Conservation (phyloP, 2,113 vertebrate species). For the Cottus gobio region DNA sequence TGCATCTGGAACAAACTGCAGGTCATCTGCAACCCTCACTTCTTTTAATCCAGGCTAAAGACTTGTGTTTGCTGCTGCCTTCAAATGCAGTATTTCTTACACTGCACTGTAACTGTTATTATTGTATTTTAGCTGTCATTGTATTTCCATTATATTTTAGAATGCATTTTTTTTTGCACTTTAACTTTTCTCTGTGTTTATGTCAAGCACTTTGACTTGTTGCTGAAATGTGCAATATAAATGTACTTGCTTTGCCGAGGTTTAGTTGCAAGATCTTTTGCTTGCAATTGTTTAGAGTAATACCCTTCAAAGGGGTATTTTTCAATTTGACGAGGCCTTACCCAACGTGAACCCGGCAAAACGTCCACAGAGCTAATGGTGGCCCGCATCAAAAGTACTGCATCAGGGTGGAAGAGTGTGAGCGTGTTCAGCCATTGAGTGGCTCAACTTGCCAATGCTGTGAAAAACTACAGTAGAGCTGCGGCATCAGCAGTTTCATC, state of each 20-base stretch:
- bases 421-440: constrained; percentile 43
- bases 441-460: constrained; percentile 72
- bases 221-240: no score
- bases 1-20: background rate
- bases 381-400: constrained; percentile 30
- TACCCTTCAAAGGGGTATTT: constrained; percentile 14
- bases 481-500: constrained; percentile 75
- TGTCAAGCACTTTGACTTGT: no score
- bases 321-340: constrained; percentile 14
- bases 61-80: no score
- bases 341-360: background rate
- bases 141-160: no score
- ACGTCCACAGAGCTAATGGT: constrained; percentile 31
- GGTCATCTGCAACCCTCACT: background rate
- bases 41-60: no score
- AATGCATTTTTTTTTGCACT: background rate
- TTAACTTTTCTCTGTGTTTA: no score
- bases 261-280: background rate
- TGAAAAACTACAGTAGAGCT: constrained; percentile 58
- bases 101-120: no score
- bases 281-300: background rate
- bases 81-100: no score
- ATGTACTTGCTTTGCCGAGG: background rate
- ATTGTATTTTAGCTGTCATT: no score
- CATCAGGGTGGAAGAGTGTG: constrained; percentile 29